Evolutionary conservation across 2,888 invertebrate species (phyloP).

Genomic region (Drosophila mayaguana): DNA sequence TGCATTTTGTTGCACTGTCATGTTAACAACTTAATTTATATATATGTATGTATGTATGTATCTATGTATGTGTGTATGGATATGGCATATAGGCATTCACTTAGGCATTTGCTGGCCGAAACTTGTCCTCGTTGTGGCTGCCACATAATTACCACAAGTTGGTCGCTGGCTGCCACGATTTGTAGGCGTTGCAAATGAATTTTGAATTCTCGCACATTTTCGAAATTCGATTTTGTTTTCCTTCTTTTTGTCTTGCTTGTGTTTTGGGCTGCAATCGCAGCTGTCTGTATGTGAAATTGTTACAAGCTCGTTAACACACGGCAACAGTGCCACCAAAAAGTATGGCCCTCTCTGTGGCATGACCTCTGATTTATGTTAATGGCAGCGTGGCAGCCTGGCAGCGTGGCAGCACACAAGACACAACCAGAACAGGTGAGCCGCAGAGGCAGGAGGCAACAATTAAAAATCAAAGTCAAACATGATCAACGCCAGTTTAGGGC

Average conservation of each 20-base stretch:
- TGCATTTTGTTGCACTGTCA: conserved; percentile 83
- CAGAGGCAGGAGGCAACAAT: conserved; percentile 78
- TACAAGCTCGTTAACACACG: conserved; percentile 84
- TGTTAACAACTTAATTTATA: conserved; percentile 85
- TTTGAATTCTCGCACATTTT: conserved; percentile 73
- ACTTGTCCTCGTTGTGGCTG: conserved; percentile 57
- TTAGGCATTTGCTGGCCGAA: conserved; percentile 48
- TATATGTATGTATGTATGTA: conserved; percentile 61
- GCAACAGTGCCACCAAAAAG: conserved; percentile 73
- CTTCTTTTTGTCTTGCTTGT: neutral
- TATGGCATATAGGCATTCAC: conserved; percentile 9
- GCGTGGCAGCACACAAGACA: conserved; percentile 55
- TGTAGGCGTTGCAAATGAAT: conserved; percentile 84
- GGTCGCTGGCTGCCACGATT: conserved; percentile 29
- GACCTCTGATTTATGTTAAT: conserved; percentile 81
- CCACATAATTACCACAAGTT: conserved; percentile 64
- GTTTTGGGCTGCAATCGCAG: conserved; percentile 33
- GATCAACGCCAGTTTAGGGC: conserved; percentile 83
- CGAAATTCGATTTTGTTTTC: conserved; percentile 31
- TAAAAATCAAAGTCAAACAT: conserved; percentile 85
- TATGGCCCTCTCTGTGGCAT: conserved; percentile 33
- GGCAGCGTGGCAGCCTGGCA: conserved; percentile 40
- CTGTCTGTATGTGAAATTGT: conserved; percentile 78
- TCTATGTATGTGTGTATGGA: neutral
- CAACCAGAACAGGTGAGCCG: conserved; percentile 74